phyloP scores from a whole-genome alignment of 2,888 invertebrate genomes.

The Noctuana brunneofusca region DNA sequence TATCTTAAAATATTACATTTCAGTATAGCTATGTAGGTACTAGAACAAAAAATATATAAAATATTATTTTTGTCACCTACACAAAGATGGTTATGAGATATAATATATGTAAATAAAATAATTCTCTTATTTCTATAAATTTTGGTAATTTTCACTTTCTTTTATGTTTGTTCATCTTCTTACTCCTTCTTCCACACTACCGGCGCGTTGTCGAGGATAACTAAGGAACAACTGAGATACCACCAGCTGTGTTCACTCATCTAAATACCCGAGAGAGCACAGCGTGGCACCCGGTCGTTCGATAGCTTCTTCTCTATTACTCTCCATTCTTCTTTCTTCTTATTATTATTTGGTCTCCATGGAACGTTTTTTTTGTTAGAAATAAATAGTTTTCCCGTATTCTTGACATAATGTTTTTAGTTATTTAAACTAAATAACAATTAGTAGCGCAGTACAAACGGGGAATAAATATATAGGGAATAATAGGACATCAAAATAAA shows the following conservation, averaged over 20 bases:
- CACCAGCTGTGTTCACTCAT: constrained; percentile 99
- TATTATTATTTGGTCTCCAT: background rate
- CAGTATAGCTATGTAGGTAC: too few relatives aligned
- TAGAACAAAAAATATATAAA: too few relatives aligned
- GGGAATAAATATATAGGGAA: too few relatives aligned
- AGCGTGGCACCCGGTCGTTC: constrained; percentile 97
- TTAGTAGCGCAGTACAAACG: too few relatives aligned
- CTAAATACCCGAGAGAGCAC: constrained; percentile 93
- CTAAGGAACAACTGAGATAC: constrained; percentile 95
- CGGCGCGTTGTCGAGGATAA: constrained; percentile 51
- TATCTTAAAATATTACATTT: too few relatives aligned
- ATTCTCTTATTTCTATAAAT: too few relatives aligned
- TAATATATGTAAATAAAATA: too few relatives aligned
- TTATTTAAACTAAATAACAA: too few relatives aligned
- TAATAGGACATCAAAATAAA: background rate
- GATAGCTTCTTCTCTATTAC: constrained; percentile 60
- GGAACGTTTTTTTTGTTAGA: background rate
- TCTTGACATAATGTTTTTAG: too few relatives aligned
- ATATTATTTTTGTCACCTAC: too few relatives aligned
- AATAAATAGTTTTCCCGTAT: too few relatives aligned
- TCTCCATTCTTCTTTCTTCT: constrained; percentile 29
- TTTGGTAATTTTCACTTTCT: background rate
- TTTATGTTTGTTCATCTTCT: background rate
- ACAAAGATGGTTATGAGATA: too few relatives aligned
- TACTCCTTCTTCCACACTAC: background rate